Evolutionary conservation across 1,140 invertebrate species (phyloP), one percentile per base, ranked within the genome.

Genomic region (Heliconius hewitsoni): DNA sequence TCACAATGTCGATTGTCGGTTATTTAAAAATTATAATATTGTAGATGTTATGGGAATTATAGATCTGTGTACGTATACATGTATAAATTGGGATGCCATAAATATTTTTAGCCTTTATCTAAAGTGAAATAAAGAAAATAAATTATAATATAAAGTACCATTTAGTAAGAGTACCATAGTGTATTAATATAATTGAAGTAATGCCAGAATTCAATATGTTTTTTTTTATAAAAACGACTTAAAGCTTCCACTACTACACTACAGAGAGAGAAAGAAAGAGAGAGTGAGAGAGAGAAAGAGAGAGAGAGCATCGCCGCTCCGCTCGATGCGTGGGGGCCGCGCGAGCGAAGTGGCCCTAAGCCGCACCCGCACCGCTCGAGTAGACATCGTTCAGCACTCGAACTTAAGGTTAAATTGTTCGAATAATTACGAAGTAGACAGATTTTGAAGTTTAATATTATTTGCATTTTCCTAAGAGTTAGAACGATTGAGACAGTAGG

Each of bases 401-500:
- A 91, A 93, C 81, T 37, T 93, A 93, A 94, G 87, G 88, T 91
- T 93, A 93, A 92, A 90, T 87, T 88, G 90, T 93, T 93, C 87
- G 85, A 90, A 90, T 91, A 92, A 92, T 89, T 84, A 66, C 60
- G 60, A 66, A 30, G 91, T 94, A 93, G 93, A 93, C 92, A 92
- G 89, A 89, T 93, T 92, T 93, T 90, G 85, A 93, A 89, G 86
- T 93, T 93, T 88, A 92, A 90, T 93, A 91, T 94, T 85, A 93
- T 94, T 94, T 94, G 93, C 93, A 92, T 92, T 94, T 93, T 94
- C 93, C 91, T 93, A 93, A 92, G 87, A 92, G 89, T 93, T 93
- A 93, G 93, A 91, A 91, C 89, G 93, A 94, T 92, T 91, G 92
- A 91, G 91, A 90, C 91, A 93, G 91, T 93, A 92, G 93, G 93